A percentile compares a stretch with the other conserved stretches of the same genome.
These are phyloP conservation scores for Varecia variegata DNA, from an alignment of 2,797 vertebrate genomes.

Conservation along the genomic window DNA sequence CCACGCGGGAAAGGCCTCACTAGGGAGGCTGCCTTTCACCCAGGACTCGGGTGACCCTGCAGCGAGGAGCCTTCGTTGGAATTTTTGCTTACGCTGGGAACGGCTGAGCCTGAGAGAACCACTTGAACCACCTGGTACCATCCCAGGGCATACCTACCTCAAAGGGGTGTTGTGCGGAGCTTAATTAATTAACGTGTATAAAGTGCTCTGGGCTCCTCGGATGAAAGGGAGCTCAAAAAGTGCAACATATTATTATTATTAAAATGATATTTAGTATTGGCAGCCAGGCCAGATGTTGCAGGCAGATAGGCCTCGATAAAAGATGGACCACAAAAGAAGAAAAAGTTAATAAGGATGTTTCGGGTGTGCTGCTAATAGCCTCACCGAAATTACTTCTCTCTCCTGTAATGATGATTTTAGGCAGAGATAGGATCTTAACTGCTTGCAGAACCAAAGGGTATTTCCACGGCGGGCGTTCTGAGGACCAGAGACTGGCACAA, in stretches of 20 bases:
- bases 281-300: constrained; percentile 54
- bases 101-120: constrained; percentile 54
- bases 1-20: background rate
- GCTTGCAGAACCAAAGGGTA: constrained; percentile 89
- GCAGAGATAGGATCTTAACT: constrained; percentile 77
- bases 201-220: constrained; percentile 65
- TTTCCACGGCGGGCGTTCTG: constrained; percentile 88
- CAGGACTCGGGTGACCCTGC: background rate
- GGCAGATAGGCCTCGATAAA: constrained; percentile 57
- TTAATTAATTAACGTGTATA: constrained; percentile 69
- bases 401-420: constrained; percentile 31
- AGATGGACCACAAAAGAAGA: constrained; percentile 68
- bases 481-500: constrained; percentile 67
- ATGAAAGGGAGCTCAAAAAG: constrained; percentile 68
- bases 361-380: constrained; percentile 44
- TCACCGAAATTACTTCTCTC: constrained; percentile 45
- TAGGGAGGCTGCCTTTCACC: background rate
- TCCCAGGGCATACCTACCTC: constrained; percentile 40
- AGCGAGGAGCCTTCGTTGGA: background rate
- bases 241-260: constrained; percentile 69
- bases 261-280: constrained; percentile 64
- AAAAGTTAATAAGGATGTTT: constrained; percentile 52
- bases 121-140: constrained; percentile 42
- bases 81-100: background rate
- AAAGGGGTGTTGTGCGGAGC: constrained; percentile 15